A percentile compares a stretch with the other conserved stretches of the same genome.
phyloP scores from a whole-genome alignment of 2,797 vertebrate species.

The Alfaro cultratus region DNA sequence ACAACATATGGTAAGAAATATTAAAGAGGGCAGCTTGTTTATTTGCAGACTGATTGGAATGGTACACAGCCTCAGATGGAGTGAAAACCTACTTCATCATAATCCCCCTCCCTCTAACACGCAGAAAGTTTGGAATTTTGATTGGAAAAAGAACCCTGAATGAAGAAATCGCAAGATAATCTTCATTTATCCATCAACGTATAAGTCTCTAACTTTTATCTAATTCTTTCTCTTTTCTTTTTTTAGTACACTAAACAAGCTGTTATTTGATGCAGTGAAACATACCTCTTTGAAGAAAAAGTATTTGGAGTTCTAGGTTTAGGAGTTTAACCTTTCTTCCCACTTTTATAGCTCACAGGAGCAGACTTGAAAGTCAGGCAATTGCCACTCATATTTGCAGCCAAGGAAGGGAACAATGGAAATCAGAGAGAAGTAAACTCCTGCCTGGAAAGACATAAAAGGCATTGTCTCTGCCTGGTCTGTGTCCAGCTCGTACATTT shows the following conservation, averaged over 20 bases:
- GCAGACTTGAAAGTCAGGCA: slow-evolving; percentile 47
- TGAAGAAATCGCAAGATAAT: not conserved
- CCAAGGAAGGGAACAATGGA: slow-evolving; percentile 44
- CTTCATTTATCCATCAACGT: not conserved
- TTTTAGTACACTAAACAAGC: not conserved
- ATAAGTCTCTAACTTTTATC: not conserved
- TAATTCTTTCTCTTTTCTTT: not conserved
- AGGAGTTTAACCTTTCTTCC: slow-evolving; percentile 45
- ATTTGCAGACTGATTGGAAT: slow-evolving; percentile 28
- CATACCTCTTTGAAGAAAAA: no score
- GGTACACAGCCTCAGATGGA: slow-evolving; percentile 28
- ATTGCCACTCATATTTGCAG: slow-evolving; percentile 41
- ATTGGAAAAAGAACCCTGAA: not conserved
- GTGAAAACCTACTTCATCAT: not conserved
- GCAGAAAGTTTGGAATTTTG: not conserved
- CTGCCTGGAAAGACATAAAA: slow-evolving; percentile 49
- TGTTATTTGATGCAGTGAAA: not conserved
- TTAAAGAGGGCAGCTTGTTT: slow-evolving; percentile 47
- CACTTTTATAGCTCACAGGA: slow-evolving; percentile 29
- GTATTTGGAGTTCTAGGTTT: not conserved
- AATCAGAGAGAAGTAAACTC: slow-evolving; percentile 45
- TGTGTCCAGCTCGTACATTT: slow-evolving; percentile 36
- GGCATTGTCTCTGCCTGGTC: slow-evolving; percentile 18
- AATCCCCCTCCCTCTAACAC: not conserved
- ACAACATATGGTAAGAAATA: slow-evolving; percentile 46